Conservation (phyloP, 2,888 invertebrate species). For the Boloria selene region DNA sequence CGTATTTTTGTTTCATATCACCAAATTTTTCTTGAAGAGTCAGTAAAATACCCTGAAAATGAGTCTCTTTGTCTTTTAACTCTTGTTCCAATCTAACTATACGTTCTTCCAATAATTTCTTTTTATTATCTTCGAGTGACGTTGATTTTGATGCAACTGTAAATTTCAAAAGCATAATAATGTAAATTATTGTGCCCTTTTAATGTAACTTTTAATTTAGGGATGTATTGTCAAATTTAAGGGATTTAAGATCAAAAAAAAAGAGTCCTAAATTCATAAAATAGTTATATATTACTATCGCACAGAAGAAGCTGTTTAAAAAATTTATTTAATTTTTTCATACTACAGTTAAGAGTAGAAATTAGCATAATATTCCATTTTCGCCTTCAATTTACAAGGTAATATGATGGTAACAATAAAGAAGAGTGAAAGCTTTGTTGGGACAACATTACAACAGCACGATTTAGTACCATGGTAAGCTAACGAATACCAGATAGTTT, state of each 20-base stretch:
- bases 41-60: conserved; percentile 86
- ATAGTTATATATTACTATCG: neutral
- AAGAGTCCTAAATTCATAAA: too few relatives aligned
- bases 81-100: conserved; percentile 87
- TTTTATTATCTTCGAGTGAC: conserved; percentile 79
- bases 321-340: neutral
- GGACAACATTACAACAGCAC: too few relatives aligned
- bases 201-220: too few relatives aligned
- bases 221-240: too few relatives aligned
- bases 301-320: neutral
- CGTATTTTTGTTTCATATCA: conserved; percentile 89
- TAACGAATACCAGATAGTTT: too few relatives aligned
- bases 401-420: conserved; percentile 7
- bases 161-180: neutral
- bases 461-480: too few relatives aligned
- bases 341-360: neutral
- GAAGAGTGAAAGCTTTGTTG: conserved; percentile 21
- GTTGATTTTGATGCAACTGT: conserved; percentile 83
- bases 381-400: conserved; percentile 17
- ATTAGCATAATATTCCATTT: conserved; percentile 10
- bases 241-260: too few relatives aligned
- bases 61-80: conserved; percentile 86
- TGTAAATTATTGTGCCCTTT: too few relatives aligned
- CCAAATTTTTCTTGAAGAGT: conserved; percentile 90
- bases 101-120: conserved; percentile 87